Evolutionary conservation across 1,140 invertebrate genomes (phyloP).

Genomic region (Drosophila pectinifera): DNA sequence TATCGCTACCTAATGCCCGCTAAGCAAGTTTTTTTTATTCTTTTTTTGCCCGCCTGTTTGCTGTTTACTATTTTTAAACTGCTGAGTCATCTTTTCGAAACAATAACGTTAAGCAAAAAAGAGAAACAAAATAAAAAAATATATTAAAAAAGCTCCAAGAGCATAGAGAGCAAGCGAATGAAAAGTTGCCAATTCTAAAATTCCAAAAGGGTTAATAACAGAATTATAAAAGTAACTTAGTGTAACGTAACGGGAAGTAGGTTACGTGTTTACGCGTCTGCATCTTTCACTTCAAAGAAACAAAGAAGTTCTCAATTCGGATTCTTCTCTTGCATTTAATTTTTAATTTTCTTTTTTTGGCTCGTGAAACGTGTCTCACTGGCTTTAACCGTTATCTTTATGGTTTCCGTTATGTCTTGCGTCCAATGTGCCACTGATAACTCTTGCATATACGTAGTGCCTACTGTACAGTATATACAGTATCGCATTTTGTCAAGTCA

Average conservation of each 20-base stretch:
- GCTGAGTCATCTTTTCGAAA: conserved; percentile 83
- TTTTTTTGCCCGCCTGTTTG: conserved; percentile 51
- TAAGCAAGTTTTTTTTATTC: conserved; percentile 69
- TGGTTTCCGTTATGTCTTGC: conserved; percentile 57
- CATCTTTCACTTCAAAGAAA: conserved; percentile 5
- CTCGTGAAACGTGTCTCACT: conserved; percentile 56
- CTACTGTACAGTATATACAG: conserved; percentile 44
- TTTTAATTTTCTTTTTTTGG: conserved; percentile 5
- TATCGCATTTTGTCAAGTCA: conserved; percentile 67
- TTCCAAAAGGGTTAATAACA: conserved; percentile 11
- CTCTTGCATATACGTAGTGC: conserved; percentile 20
- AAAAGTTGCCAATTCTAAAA: conserved; percentile 35
- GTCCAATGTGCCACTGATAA: conserved; percentile 25
- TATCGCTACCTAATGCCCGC: conserved; percentile 60
- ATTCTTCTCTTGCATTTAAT: conserved; percentile 6
- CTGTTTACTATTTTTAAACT: conserved; percentile 85
- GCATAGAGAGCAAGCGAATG: conserved; percentile 21
- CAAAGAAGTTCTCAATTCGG: conserved; percentile 34
- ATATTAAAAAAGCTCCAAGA: conserved; percentile 48
- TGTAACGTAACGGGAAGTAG: conserved; percentile 27
- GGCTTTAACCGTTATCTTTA: conserved; percentile 60
- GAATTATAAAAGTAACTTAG: background rate
- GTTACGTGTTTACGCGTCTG: conserved; percentile 49
- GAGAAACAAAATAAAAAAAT: conserved; percentile 20
- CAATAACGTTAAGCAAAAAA: conserved; percentile 72